Evolutionary conservation across 2,888 invertebrate species (phyloP).

Genomic region (Lochmaea crataegi): DNA sequence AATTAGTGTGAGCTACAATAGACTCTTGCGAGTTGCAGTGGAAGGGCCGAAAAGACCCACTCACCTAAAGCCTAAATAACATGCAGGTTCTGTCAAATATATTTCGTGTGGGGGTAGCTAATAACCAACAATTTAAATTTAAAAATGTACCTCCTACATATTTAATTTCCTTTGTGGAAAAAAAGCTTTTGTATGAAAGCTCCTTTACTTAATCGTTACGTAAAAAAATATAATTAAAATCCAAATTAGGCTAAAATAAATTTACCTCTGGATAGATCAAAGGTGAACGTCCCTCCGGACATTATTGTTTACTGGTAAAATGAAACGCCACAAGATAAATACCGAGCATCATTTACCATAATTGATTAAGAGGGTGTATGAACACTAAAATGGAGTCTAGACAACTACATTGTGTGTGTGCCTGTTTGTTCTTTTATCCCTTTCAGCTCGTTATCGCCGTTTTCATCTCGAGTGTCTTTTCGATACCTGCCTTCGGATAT

Average conservation of each 20-base stretch:
- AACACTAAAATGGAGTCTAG: slow-evolving; percentile 1
- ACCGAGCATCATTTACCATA: slow-evolving; percentile 1
- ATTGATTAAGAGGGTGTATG: background rate
- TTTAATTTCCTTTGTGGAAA: background rate
- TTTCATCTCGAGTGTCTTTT: slow-evolving; percentile 3
- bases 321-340: slow-evolving; percentile 3
- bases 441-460: background rate
- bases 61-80: too few relatives aligned
- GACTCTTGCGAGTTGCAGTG: too few relatives aligned
- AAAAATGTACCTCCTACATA: background rate
- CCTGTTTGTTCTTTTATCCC: background rate
- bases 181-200: background rate
- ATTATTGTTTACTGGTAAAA: background rate
- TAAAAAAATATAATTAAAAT: background rate
- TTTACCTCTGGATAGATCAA: background rate
- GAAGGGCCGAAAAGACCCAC: too few relatives aligned
- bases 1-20: too few relatives aligned
- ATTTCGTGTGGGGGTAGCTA: background rate
- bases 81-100: too few relatives aligned
- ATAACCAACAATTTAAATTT: background rate
- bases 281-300: background rate
- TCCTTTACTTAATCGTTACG: background rate
- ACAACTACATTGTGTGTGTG: background rate
- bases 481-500: background rate
- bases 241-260: background rate